phyloP scores from a whole-genome alignment of 2,888 invertebrate genomes.

The Patella caerulea region DNA sequence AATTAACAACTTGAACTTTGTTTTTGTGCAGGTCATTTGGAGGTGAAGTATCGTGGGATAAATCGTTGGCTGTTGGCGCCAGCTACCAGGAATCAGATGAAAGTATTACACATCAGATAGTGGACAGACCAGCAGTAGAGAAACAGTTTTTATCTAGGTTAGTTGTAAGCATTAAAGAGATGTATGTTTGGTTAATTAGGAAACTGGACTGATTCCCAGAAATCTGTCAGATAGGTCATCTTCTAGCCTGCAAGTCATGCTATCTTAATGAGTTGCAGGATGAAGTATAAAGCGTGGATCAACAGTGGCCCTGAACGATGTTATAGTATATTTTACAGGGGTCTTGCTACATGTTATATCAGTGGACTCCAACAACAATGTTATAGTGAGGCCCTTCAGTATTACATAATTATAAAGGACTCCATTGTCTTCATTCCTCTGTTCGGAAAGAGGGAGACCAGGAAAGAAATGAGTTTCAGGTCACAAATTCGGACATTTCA shows the following conservation, averaged over 20 bases:
- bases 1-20: no score
- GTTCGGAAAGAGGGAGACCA: no score
- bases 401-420: no score
- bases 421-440: no score
- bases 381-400: no score
- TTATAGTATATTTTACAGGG: no score
- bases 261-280: neutral
- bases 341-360: no score
- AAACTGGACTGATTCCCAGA: neutral
- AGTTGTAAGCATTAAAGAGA: neutral
- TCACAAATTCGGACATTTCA: no score
- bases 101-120: constrained; percentile 95
- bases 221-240: neutral
- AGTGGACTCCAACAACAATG: no score
- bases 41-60: constrained; percentile 97
- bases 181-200: neutral
- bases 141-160: constrained; percentile 81
- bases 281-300: no score
- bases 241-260: neutral
- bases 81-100: constrained; percentile 91
- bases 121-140: constrained; percentile 82
- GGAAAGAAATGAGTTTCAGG: no score
- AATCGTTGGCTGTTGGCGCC: constrained; percentile 85
- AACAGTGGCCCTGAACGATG: no score
- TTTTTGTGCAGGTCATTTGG: constrained; percentile 78